phyloP scores from a whole-genome alignment of 1,140 invertebrate genomes.

The Bombus affinis region DNA sequence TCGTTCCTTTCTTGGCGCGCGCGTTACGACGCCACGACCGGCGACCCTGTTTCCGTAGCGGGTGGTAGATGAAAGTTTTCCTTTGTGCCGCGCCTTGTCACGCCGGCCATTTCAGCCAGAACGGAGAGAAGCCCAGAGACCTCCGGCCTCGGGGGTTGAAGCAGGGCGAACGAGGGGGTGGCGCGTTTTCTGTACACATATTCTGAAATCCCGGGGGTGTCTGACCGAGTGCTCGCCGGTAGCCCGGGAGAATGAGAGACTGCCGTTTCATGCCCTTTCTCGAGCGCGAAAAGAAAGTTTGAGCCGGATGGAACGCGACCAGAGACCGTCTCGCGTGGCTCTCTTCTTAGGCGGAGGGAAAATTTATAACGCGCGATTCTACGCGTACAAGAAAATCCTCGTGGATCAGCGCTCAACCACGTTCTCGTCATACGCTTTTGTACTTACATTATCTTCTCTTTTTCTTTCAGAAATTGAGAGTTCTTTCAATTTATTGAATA shows the following conservation, averaged over 20 bases:
- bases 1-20: slow-evolving; percentile 59
- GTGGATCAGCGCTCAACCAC: slow-evolving; percentile 8
- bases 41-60: slow-evolving; percentile 65
- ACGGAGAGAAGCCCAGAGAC: slow-evolving; percentile 20
- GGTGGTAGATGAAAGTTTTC: slow-evolving; percentile 70
- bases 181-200: slow-evolving; percentile 54
- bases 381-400: not conserved
- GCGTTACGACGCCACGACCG: slow-evolving; percentile 57
- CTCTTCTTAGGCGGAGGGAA: not conserved
- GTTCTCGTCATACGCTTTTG: too few species aligned
- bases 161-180: slow-evolving; percentile 11
- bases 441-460: not conserved
- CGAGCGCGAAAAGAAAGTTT: slow-evolving; percentile 52
- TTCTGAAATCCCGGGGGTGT: slow-evolving; percentile 58
- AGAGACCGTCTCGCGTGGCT: slow-evolving; percentile 1
- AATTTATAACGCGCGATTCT: slow-evolving; percentile 59
- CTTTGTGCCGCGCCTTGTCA: slow-evolving; percentile 66
- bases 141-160: not conserved
- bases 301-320: slow-evolving; percentile 34
- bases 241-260: slow-evolving; percentile 56
- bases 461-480: not conserved
- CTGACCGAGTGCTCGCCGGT: slow-evolving; percentile 53
- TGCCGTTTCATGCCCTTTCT: slow-evolving; percentile 43
- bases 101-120: slow-evolving; percentile 58
- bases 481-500: not conserved